Evolutionary conservation across 2,113 vertebrate genomes (phyloP), one percentile per base, ranked within the genome.

Genomic region (Jacana jacana): DNA sequence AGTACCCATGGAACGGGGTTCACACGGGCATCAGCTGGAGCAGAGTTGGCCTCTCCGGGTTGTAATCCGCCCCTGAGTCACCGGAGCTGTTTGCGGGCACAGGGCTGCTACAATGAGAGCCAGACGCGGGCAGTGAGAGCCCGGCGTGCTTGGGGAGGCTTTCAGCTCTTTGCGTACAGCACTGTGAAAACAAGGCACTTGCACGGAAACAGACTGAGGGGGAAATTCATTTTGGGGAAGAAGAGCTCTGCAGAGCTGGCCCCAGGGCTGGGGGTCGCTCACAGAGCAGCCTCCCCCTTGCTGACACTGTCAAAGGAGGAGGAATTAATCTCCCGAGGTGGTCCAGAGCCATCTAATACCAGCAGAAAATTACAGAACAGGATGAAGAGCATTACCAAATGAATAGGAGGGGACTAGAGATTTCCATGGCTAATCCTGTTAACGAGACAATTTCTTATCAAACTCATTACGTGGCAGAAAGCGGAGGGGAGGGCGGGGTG

Each of bases 401-500:
- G 95, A 94, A 96, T 96, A 97, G 98, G 98, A 98, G 98, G 97
- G 96, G 91, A 97, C 85, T n/a, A 81, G 93, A 97, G 97, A 97
- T 97, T 97, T 93, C 98, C 94, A 25, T 97, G 97, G 97, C 97
- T 98, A 98, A 98, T 98, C 98, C 95, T 97, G 97, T 98, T 98
- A 98, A 95, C 40, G 40, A 98, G 98, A 98, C 98, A 97, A 98
- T 98, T 98, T 97, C 98, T 98, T 98, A 98, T 98, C 97, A 96
- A 95, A 96, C 96, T 98, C 97, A 98, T 98, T 98, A 98, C 31
- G 95, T 79, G 73, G 70, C 48, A 79, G 95, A 83, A 91, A 94
- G 90, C 39, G 10, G 88, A 6, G 60, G 76, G 51, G 61, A 63
- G 61, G 79, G 37, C 30, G 44, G 55, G 71, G 65, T 35, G 80